Evolutionary conservation across 2,797 vertebrate genomes (phyloP), one percentile per base, ranked within the genome.

Genomic region (Gastrophryne carolinensis): DNA sequence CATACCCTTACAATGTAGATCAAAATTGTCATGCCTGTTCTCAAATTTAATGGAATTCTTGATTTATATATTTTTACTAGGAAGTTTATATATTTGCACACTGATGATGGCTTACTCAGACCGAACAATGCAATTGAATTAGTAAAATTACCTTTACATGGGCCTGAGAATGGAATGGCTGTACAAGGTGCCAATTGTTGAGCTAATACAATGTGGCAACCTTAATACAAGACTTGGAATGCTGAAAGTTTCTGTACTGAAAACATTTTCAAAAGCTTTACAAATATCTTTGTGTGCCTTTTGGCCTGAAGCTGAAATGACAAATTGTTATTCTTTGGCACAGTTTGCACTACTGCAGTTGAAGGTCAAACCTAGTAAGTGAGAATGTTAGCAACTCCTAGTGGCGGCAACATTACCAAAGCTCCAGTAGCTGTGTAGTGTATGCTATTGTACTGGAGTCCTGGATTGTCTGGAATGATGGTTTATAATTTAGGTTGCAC

Each of bases 401-500:
- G 27, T 30, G 21, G 35, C n/a, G 17, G 7, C 13, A 50, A 27
- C 34, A 10, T 37, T 26, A 7, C 24, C 32, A 52, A 39, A 68
- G 39, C 50, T 54, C 5, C 34, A 17, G 13, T 21, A 7, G 23
- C 29, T 19, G n/a, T 32, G n/a, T n/a, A n/a, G n/a, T n/a, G n/a
- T n/a, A n/a, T n/a, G n/a, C n/a, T 19, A 12, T 41, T 56, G 50
- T 37, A 15, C 26, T 5, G 27, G n/a, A 54, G 49, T 39, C 23
- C 34, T n/a, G n/a, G n/a, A n/a, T n/a, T n/a, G 41, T 56, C 5
- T 23, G 50, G n/a, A 54, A 68, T 68, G 65, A 68, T 68, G 15
- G n/a, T 26, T 32, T 54, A 30, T 68, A 68, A 68, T 68, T 68
- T 68, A 35, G 65, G 65, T 50, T 53, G 65, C 27, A 37, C 65